Evolutionary conservation across 2,888 invertebrate species (phyloP), one percentile per base, ranked within the genome.

Genomic region (Orthosia cruda): DNA sequence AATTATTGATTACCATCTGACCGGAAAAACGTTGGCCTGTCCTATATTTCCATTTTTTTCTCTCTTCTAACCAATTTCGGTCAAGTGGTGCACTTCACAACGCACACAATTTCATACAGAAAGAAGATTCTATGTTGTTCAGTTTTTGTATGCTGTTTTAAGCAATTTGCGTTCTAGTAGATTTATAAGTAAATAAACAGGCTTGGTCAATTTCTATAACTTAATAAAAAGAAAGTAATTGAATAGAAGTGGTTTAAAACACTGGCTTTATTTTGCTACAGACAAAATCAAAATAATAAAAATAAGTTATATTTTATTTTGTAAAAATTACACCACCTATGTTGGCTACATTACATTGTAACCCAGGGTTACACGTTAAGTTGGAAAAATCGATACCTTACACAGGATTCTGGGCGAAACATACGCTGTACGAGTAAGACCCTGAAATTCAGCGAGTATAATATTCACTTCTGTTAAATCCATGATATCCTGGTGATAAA

Each of bases 301-400:
- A 3, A 50, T 18, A n/a, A n/a, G 18, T 5, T 50, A 18, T 7
- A 23, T 9, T 18, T 32, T 69, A 13, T n/a, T 20, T 15, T 7
- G 32, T 4, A 18, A 54, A 49, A 15, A 13, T 13, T 20, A 5
- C 18, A 3, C 15, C 5, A 5, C 12, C 16, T 13, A n/a, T 45
- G 16, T 49, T 26, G n/a, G 16, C 4, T 54, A 45, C 7, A 20
- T 62, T 55, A 49, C 26, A 50, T 50, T 62, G 18, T 57, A 45
- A 50, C 55, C 9, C 16, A 40, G 11, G 40, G 40, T 40, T 40
- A 40, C 40, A 40, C n/a, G 23, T 45, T 52, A 74, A 58, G 9
- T 23, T 52, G 12, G 45, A n/a, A 54, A 75, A 65, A 75, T 62
- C 76, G 49, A 62, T 62, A 68, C 26, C 32, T 61, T 62, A 59